phyloP scores from a whole-genome alignment of 2,113 vertebrate genomes.

The Rostratula benghalensis region DNA sequence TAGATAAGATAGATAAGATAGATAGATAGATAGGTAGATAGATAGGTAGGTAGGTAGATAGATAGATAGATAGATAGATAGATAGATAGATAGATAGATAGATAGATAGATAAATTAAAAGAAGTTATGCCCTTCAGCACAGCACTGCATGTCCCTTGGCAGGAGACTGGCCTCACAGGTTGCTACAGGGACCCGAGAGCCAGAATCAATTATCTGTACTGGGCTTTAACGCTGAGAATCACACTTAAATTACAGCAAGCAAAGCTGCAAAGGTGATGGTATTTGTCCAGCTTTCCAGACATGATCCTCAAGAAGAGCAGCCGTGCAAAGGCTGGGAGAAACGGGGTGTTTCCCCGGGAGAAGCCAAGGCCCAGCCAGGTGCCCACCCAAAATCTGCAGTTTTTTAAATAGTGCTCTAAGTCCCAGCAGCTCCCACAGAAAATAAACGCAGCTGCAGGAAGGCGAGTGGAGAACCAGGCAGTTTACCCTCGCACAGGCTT shows the following conservation, averaged over 20 bases:
- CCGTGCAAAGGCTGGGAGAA: background rate
- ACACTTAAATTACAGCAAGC: background rate
- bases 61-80: no score
- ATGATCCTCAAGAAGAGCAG: accelerated
- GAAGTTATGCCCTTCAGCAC: background rate
- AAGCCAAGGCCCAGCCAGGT: background rate
- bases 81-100: no score
- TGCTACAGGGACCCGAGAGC: background rate
- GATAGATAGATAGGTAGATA: no score
- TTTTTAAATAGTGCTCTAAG: background rate
- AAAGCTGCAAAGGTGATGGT: accelerated
- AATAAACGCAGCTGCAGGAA: background rate
- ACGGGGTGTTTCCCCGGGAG: accelerated
- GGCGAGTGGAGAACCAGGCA: background rate
- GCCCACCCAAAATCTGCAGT: background rate
- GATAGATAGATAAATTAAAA: no score
- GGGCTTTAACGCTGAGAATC: background rate
- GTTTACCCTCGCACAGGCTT: background rate
- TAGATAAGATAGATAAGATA: no score
- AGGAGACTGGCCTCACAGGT: background rate
- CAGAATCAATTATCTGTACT: background rate
- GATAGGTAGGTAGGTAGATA: no score
- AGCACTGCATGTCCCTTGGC: background rate
- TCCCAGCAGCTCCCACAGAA: background rate
- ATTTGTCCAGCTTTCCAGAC: background rate